Base-by-base conservation (phyloP, 2,888 invertebrate species). In the Omphaloscelis lunosa region DNA sequence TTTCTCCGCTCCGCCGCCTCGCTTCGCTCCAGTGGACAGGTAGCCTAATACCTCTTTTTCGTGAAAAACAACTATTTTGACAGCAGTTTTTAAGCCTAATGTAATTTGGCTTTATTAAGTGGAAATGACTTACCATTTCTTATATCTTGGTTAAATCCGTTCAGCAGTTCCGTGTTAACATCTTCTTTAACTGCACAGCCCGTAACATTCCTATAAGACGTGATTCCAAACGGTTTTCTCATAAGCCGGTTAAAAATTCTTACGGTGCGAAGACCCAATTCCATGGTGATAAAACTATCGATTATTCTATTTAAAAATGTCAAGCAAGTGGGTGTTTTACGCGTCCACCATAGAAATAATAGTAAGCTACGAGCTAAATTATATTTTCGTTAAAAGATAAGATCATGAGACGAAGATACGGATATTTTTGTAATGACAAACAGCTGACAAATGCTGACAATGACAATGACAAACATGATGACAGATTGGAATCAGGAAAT, bases 181-280 rank as follows among this genome's bases (percentile, higher is more conserved):
- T 96, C 94, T 88, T 95, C 95, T 80, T 95, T 94, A 3, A 93
- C 90, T 53, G 93, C 93, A 48, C 93, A 89, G 58, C 91, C 92
- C 23, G 94, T 91, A 72, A 93, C 83, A 88, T 89, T 91, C 87
- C 93, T 94, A 75, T 88, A 92, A 34, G 92, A 89, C 48, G 90
- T 85, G 79, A 93, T 79, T 71, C 91, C 88, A 56, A 90, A 73
- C 2, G 95, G 93, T 89, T 91, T 94, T 29, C 93, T 91, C 65
- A 95, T 89, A 93, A 94, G 93, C 94, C 96, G 96, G 95, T 88
- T 93, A 48, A 95, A 86, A 76, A 93, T 80, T 51, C 93, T 91
- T n/a, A 92, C 58, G 23, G 93, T 89, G 45, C 95, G 95, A 80
- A 93, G 85, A 75, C 92, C 90, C 48, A 93, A 77, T 88, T 94